Evolutionary conservation across 2,113 vertebrate genomes (phyloP).

Genomic region (Hucho hucho): DNA sequence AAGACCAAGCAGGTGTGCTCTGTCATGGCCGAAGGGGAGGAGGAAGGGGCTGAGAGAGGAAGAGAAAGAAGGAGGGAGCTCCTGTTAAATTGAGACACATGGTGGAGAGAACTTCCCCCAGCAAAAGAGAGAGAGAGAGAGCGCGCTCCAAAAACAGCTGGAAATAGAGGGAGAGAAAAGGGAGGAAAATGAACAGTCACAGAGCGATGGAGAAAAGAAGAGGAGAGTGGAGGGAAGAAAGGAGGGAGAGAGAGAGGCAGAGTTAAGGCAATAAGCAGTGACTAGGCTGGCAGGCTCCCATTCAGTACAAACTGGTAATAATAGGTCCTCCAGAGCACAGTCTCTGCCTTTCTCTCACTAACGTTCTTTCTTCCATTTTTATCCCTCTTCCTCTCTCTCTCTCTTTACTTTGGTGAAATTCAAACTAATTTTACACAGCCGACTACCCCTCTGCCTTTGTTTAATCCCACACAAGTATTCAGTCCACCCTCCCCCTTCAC

Average conservation of each 20-base stretch:
- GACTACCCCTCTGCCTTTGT: constrained; percentile 15
- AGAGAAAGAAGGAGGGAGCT: constrained; percentile 32
- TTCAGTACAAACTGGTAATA: constrained; percentile 97
- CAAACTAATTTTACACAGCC: constrained; percentile 6
- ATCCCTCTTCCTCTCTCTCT: too few species aligned
- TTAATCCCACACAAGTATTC: constrained; percentile 3
- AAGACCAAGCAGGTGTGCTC: constrained; percentile 98
- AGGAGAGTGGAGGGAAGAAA: constrained; percentile 22
- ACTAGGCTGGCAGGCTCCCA: constrained; percentile 81
- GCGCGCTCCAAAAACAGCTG: neutral
- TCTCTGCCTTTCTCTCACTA: constrained; percentile 38
- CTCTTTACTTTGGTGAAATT: neutral
- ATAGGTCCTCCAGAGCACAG: constrained; percentile 84
- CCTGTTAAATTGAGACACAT: constrained; percentile 85
- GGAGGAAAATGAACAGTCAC: neutral
- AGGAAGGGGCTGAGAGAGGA: constrained; percentile 49
- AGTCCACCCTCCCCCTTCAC: neutral
- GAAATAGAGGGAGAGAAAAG: neutral
- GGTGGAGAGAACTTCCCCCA: constrained; percentile 83
- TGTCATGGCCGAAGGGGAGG: constrained; percentile 85
- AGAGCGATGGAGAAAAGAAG: constrained; percentile 4
- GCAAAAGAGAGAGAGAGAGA: constrained; percentile 23
- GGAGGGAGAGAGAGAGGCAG: constrained; percentile 50
- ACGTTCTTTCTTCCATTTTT: constrained; percentile 36
- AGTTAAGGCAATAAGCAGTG: constrained; percentile 85